phyloP scores from a whole-genome alignment of 2,113 vertebrate genomes.

The Rhinopomastus cyanomelas region DNA sequence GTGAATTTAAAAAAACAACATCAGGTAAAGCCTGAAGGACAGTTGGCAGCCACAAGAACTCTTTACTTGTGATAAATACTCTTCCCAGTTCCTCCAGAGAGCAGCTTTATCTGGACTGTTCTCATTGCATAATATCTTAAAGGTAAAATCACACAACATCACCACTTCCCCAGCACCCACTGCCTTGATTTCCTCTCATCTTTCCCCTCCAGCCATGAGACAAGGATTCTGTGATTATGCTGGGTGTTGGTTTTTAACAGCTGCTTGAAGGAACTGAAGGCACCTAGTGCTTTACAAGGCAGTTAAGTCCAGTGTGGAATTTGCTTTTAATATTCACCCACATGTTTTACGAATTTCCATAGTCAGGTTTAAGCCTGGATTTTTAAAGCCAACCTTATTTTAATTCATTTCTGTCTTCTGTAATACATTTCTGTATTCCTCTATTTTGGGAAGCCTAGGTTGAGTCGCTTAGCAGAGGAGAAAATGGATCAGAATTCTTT shows the following conservation, averaged over 20 bases:
- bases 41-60: not conserved
- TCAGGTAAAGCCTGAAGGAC: not conserved
- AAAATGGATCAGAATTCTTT: conserved; percentile 5
- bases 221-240: not conserved
- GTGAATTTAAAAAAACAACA: not conserved
- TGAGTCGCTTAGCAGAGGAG: not conserved
- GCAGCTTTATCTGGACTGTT: not conserved
- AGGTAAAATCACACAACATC: not conserved
- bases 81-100: not conserved
- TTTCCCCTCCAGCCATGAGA: not conserved
- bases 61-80: not conserved
- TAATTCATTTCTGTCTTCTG: not conserved
- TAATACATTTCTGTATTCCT: not conserved
- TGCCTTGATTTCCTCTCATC: not conserved
- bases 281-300: not conserved
- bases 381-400: not conserved
- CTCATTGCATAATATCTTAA: not conserved
- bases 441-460: not conserved
- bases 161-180: not conserved
- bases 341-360: not conserved
- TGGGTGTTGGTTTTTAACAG: not conserved
- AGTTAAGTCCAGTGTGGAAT: not conserved
- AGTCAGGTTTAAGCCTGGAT: not conserved
- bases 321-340: not conserved
- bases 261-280: not conserved